phyloP scores from a whole-genome alignment of 1,140 invertebrate genomes.

The Drosophila yakuba region DNA sequence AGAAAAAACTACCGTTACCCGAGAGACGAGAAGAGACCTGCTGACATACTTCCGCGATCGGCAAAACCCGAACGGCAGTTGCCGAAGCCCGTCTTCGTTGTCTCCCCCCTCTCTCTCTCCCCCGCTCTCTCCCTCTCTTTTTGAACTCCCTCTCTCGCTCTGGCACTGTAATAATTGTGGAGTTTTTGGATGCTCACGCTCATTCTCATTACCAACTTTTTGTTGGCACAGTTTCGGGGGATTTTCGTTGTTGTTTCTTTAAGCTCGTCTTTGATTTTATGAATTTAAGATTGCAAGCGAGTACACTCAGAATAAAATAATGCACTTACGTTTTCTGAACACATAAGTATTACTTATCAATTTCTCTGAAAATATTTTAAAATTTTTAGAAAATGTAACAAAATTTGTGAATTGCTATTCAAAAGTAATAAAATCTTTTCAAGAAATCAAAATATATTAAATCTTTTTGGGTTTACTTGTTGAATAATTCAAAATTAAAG shows the following conservation, averaged over 20 bases:
- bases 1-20: constrained; percentile 83
- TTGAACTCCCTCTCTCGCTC: constrained; percentile 14
- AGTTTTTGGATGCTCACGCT: constrained; percentile 39
- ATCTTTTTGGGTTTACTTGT: not conserved
- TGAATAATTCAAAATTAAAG: no score
- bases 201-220: constrained; percentile 53
- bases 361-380: no score
- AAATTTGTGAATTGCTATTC: no score
- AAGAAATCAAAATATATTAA: not conserved
- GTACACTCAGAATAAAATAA: constrained; percentile 6
- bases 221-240: constrained; percentile 58
- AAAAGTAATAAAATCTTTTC: no score
- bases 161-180: constrained; percentile 45
- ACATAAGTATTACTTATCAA: no score
- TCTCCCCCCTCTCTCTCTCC: constrained; percentile 6
- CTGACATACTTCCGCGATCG: constrained; percentile 85
- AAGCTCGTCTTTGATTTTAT: constrained; percentile 27
- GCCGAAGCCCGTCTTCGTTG: constrained; percentile 26
- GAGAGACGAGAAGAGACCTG: constrained; percentile 74
- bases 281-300: constrained; percentile 11
- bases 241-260: constrained; percentile 30
- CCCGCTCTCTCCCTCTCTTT: constrained; percentile 22
- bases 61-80: constrained; percentile 38
- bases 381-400: no score
- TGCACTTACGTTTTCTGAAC: no score